phyloP scores from a whole-genome alignment of 2,113 vertebrate species.

The Callaeas wilsoni region DNA sequence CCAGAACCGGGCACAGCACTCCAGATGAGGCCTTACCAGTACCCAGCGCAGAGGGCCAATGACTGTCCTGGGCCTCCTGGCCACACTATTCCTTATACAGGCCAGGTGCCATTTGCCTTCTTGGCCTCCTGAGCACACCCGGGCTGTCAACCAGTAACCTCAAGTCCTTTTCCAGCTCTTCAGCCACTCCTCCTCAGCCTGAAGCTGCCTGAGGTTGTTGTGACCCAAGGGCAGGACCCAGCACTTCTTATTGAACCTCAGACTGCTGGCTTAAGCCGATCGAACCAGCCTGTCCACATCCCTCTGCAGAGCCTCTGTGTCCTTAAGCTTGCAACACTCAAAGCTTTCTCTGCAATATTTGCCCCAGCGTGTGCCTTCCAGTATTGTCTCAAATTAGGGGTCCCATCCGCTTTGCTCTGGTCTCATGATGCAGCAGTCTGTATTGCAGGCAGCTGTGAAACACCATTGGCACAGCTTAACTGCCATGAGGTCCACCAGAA shows the following conservation, averaged over 20 bases:
- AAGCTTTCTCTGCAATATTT: not conserved
- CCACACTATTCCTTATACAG: not conserved
- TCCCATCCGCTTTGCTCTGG: not conserved
- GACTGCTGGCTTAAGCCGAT: not conserved
- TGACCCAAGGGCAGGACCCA: not conserved
- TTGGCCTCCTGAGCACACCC: not conserved
- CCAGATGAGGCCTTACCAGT: too few species aligned
- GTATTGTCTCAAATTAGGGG: not conserved
- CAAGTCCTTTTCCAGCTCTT: not conserved
- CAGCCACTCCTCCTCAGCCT: not conserved
- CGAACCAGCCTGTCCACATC: not conserved
- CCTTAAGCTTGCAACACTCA: not conserved
- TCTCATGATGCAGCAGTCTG: not conserved
- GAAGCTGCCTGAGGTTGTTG: not conserved
- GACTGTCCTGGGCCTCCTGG: not conserved
- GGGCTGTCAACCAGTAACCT: not conserved
- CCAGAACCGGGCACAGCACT: not conserved
- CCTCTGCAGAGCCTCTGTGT: not conserved
- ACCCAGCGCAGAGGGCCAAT: not conserved
- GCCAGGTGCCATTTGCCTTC: not conserved
- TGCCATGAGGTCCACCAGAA: not conserved
- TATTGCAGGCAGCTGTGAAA: fast-evolving
- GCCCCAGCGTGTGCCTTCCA: not conserved
- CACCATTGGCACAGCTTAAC: not conserved
- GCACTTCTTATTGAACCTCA: not conserved